A percentile compares a stretch with the other conserved stretches of the same genome.
Conservation (phyloP, 1,140 invertebrate genomes). For the Lethrus apterus region DNA sequence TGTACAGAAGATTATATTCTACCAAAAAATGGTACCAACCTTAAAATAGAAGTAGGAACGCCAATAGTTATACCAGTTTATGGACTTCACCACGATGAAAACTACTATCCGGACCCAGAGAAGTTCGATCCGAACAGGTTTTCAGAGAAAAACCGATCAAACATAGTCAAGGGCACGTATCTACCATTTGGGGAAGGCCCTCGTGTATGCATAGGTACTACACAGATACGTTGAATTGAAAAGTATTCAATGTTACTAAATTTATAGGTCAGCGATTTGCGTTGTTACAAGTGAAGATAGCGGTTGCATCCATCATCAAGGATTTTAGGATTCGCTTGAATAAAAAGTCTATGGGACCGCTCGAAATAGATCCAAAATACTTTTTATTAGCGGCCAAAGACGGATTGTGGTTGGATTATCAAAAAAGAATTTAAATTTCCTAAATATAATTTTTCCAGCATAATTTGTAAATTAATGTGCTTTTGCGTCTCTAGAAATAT, state of each 20-base stretch:
- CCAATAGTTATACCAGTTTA: constrained; percentile 25
- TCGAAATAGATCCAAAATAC: constrained; percentile 2
- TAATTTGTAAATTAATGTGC: not conserved
- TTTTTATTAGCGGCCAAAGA: constrained; percentile 13
- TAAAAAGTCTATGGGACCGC: constrained; percentile 9
- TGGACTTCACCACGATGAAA: constrained; percentile 35
- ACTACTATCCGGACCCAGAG: constrained; percentile 49
- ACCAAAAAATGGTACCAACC: constrained; percentile 1
- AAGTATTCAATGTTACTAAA: not conserved
- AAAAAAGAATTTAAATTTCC: not conserved
- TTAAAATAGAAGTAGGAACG: constrained; percentile 28
- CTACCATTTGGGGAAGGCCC: constrained; percentile 49
- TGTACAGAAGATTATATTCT: constrained; percentile 32
- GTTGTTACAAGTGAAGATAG: constrained; percentile 7
- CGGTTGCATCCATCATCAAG: not conserved
- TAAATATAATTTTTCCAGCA: not conserved
- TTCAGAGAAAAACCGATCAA: constrained; percentile 28
- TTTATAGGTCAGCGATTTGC: constrained; percentile 12
- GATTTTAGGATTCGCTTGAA: constrained; percentile 11
- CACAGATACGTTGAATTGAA: not conserved
- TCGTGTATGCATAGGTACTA: constrained; percentile 47
- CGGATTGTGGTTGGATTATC: constrained; percentile 8
- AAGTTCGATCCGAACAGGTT: constrained; percentile 54
- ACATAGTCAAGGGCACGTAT: constrained; percentile 37
- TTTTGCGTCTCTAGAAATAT: not conserved